Evolutionary conservation across 2,113 vertebrate species (phyloP), one percentile per base, ranked within the genome.

Genomic region (Ammodytes marinus): DNA sequence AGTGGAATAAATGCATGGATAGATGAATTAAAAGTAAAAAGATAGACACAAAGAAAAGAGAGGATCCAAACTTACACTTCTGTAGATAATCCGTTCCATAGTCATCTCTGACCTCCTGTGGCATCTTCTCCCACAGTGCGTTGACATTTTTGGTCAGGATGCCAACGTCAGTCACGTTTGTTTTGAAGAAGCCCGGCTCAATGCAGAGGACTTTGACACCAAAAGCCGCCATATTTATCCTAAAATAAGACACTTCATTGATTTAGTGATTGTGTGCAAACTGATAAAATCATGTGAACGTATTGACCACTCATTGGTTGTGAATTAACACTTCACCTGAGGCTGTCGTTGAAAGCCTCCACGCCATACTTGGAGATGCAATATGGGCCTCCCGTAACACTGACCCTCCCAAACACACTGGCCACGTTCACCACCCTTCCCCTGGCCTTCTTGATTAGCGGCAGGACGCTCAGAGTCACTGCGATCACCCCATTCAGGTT

Each of bases 121-220:
- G 91, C 49, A 96, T 53, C 63, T 72, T 89, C 5, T 94, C 92
- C 96, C 94, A 96, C 74, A 96, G 49, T 43, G 1, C 74, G 37
- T 77, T 63, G 17, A 89, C n/a, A 10, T 88, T 66, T 14, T 76
- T 94, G 69, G 86, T 42, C 0, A 93, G 77, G 19, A 93, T n/a
- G 1, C 42, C 82, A 39, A 79, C 2, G 72, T 94, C 91, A 1
- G 90, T 93, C 74, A 92, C 35, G 35, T 69, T 90, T 39, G 94
- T 95, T 72, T 95, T 95, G 92, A 96, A 97, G 91, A 96, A 97
- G 27, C 90, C 90, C 0, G 95, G 95, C 83, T 96, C 93, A 37
- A 94, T 94, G 85, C 95, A 93, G 71, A 96, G 93, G 73, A 97
- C 95, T 84, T 96, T 96, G 52, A 97, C 93, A 9, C 96, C 96